Evolutionary conservation across 2,888 invertebrate species (phyloP), one percentile per base, ranked within the genome.

Genomic region (Cataglyphis altisquamis): DNA sequence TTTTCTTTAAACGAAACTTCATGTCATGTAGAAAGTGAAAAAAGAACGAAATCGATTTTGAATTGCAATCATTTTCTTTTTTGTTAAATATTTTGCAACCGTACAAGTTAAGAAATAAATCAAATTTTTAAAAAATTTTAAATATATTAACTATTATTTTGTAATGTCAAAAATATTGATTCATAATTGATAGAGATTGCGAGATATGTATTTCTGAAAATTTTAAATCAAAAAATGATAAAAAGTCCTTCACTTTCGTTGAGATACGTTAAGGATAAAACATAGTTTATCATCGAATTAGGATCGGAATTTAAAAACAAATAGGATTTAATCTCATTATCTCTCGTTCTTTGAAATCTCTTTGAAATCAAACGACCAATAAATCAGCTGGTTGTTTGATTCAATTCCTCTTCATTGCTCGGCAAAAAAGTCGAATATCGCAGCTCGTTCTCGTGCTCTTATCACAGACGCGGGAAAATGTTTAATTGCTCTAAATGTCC

Each of bases 391-490:
- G 18, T 67, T 25, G 25, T 39, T 74, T 21, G 9, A 77, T 25
- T 55, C 55, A 4, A 67, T 77, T 4, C n/a, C 67, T 5, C 3
- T 6, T 45, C 41, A 45, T 66, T 25, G 10, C 55, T 29, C 5
- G 9, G 8, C 3, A 55, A 67, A 67, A 77, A 77, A 67, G 15
- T 77, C 29, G 15, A n/a, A 29, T 77, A 67, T 77, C 67, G 9
- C 39, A 39, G 12, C 25, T 12, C 52, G 12, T 74, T 75, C 36
- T 25, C 36, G 36, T 15, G 4, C 25, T 29, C n/a, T 64, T 66
- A 52, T 52, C 55, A 55, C 15, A n/a, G 0, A 39, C 10, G 25
- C 55, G n/a, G 12, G 39, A 39, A 74, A 64, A 36, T 1, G n/a
- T 64, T 63, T 36, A 21, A 48, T 10, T 39, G 55, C 25, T 25